A percentile compares a stretch with the other conserved stretches of the same genome.
Evolutionary conservation across 35 echinoderm and acorn worm genomes (phyloP).

Genomic region (Stichopus chloronotus): DNA sequence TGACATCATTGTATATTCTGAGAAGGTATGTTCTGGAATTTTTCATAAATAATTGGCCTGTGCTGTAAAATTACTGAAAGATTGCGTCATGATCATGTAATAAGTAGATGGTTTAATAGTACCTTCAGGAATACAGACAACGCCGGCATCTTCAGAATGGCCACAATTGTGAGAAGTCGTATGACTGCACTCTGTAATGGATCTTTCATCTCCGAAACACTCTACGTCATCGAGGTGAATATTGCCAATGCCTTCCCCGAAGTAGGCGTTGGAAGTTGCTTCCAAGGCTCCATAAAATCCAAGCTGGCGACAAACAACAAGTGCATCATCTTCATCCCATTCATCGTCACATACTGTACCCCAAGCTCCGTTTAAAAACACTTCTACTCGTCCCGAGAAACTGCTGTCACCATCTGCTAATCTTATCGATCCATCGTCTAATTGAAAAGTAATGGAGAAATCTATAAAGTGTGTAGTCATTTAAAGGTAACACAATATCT

Average conservation of each 20-base stretch:
- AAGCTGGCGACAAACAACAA: slow-evolving; percentile 56
- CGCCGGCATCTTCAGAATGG: slow-evolving; percentile 23
- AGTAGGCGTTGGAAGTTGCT: neutral
- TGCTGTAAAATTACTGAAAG: too few species aligned
- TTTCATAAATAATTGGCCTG: too few species aligned
- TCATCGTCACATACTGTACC: slow-evolving; percentile 68
- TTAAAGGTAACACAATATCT: too few species aligned
- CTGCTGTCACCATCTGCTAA: neutral
- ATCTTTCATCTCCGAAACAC: neutral
- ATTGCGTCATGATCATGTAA: too few species aligned
- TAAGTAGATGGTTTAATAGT: neutral
- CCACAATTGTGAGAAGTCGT: neutral
- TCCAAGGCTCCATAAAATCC: neutral
- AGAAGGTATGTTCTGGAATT: too few species aligned
- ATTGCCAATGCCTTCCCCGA: neutral
- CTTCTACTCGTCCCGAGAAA: slow-evolving; percentile 62
- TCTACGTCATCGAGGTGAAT: slow-evolving; percentile 17
- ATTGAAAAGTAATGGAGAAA: too few species aligned
- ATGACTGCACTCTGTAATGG: neutral
- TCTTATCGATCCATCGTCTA: neutral
- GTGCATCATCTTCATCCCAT: slow-evolving; percentile 44
- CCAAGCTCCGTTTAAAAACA: slow-evolving; percentile 30
- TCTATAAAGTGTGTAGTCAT: too few species aligned
- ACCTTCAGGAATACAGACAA: slow-evolving; percentile 30
- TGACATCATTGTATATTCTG: too few species aligned